Conservation (phyloP, 2,888 invertebrate species). For the Mesodorylaimus sp. region DNA sequence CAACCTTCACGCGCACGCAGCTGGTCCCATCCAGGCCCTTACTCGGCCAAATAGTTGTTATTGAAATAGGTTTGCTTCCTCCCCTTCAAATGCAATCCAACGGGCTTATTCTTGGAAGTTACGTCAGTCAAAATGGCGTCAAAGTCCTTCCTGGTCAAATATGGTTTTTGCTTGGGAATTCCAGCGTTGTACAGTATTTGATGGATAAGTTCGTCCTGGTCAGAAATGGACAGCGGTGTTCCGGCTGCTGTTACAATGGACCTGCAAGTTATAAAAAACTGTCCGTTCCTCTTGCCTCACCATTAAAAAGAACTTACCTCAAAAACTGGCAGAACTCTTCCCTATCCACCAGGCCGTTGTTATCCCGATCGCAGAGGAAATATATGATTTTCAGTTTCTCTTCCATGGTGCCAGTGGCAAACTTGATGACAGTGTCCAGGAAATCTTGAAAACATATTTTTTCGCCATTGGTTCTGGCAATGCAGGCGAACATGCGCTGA, state of each 20-base stretch:
- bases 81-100: conserved; percentile 26
- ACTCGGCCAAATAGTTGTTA: no score
- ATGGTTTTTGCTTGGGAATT: conserved; percentile 5
- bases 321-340: conserved; percentile 80
- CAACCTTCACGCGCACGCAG: no score
- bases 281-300: no score
- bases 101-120: conserved; percentile 16
- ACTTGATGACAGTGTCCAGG: conserved; percentile 72
- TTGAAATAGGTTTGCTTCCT: no score
- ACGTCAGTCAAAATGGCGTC: conserved; percentile 21
- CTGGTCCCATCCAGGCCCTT: no score
- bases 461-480: conserved; percentile 79
- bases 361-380: conserved; percentile 89
- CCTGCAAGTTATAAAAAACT: conserved; percentile 11
- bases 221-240: conserved; percentile 18
- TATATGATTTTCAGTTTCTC: conserved; percentile 61
- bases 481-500: conserved; percentile 89
- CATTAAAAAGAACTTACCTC: conserved; percentile 32
- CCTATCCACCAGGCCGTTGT: conserved; percentile 81
- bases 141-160: conserved; percentile 23
- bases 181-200: conserved; percentile 9
- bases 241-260: conserved; percentile 25
- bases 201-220: conserved; percentile 15
- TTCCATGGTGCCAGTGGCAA: conserved; percentile 50
- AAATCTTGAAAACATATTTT: conserved; percentile 79